Percentiles rank a stretch among this genome's conserved stretches.
These are phyloP conservation scores for Sturmia bella DNA, from an alignment of 2,888 invertebrate genomes.

Conservation along the genomic window DNA sequence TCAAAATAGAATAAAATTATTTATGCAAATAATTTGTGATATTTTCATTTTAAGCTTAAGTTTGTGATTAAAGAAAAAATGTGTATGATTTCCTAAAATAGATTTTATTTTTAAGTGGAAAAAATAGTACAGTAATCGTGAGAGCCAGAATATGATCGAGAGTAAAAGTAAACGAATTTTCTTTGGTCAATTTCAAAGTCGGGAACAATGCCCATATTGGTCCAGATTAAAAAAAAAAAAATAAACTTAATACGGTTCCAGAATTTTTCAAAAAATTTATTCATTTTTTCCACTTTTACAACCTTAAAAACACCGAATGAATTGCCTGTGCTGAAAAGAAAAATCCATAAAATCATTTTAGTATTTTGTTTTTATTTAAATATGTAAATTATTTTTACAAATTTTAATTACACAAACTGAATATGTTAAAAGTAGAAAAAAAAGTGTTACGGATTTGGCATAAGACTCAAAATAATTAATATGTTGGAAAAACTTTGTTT, in stretches of 20 bases:
- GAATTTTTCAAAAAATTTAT: no score
- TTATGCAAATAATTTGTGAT: constrained; percentile 50
- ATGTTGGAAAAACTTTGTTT: constrained; percentile 66
- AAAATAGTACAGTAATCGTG: no score
- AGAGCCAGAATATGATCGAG: no score
- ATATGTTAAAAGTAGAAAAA: background rate
- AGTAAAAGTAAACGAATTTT: no score
- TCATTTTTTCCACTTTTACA: no score
- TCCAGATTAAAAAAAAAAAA: no score
- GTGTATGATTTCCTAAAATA: constrained; percentile 30
- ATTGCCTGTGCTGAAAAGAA: no score
- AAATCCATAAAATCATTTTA: no score
- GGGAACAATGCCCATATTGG: no score
- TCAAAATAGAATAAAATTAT: constrained; percentile 4
- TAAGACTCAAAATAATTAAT: constrained; percentile 58
- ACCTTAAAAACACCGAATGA: no score
- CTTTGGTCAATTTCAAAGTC: no score
- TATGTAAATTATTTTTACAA: constrained; percentile 3
- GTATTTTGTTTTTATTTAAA: background rate
- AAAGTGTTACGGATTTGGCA: constrained; percentile 38
- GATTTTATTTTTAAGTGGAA: constrained; percentile 1
- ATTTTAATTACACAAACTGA: background rate
- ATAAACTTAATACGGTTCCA: no score
- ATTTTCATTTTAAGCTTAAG: constrained; percentile 39
- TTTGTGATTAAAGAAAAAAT: background rate